phyloP scores from a whole-genome alignment of 2,888 invertebrate species.

The Drosophila maculinotata region DNA sequence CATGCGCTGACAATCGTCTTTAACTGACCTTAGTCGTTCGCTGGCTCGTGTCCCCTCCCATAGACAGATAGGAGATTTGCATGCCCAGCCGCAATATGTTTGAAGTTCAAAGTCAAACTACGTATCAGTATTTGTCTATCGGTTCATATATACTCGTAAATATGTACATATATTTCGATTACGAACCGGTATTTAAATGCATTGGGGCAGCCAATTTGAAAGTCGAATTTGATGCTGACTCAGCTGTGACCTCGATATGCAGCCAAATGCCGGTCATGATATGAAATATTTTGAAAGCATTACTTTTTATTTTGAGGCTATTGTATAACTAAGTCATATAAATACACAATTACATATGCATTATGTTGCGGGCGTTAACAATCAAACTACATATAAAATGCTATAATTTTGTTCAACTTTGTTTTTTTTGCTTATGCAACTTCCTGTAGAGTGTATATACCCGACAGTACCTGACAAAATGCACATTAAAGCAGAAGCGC shows the following conservation, averaged over 20 bases:
- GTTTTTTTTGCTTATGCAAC: conserved; percentile 3
- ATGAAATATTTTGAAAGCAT: conserved; percentile 47
- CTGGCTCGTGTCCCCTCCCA: too few relatives aligned
- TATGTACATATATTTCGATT: conserved; percentile 14
- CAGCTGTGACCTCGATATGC: conserved; percentile 65
- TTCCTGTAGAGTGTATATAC: conserved; percentile 1
- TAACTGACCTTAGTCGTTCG: conserved; percentile 28
- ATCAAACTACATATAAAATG: too few relatives aligned
- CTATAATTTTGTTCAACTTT: too few relatives aligned
- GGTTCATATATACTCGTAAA: conserved; percentile 1
- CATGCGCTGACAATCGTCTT: conserved; percentile 16
- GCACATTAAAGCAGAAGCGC: conserved; percentile 41
- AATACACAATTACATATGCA: neutral
- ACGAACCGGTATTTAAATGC: conserved; percentile 46
- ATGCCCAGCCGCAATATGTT: conserved; percentile 7
- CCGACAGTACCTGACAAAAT: conserved; percentile 40
- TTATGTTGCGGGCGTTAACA: conserved; percentile 37
- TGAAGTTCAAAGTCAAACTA: conserved; percentile 74
- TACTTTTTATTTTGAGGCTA: conserved; percentile 14
- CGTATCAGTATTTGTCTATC: conserved; percentile 1
- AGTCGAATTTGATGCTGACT: conserved; percentile 55
- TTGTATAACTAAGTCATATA: conserved; percentile 34
- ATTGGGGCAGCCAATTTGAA: conserved; percentile 44
- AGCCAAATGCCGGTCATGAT: conserved; percentile 34
- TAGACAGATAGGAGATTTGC: conserved; percentile 25